Percentiles rank a stretch among this genome's conserved stretches.
Evolutionary conservation across 1,140 invertebrate genomes (phyloP).

Genomic region (Artemia franciscana): DNA sequence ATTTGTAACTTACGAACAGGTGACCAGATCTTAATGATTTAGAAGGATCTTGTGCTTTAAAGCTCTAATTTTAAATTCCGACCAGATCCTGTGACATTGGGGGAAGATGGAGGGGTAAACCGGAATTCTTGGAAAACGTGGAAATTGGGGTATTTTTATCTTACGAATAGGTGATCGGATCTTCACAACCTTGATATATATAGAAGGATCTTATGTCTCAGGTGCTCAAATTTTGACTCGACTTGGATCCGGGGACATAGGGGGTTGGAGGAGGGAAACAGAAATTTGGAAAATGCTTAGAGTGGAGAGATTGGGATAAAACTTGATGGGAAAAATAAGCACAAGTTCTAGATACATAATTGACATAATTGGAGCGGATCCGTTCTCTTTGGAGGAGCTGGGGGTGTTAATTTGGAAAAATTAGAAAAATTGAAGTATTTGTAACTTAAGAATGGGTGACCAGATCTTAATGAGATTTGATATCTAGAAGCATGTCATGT

Average conservation of each 20-base stretch:
- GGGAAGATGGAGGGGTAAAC: neutral
- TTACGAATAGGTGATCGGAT: neutral
- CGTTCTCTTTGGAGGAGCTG: neutral
- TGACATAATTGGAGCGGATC: neutral
- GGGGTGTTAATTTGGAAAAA: no score
- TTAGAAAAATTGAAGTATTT: no score
- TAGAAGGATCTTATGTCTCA: neutral
- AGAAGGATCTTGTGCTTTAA: neutral
- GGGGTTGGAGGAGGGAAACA: neutral
- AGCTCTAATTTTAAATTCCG: no score
- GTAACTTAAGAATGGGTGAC: no score
- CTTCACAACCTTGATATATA: no score
- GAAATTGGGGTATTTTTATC: no score
- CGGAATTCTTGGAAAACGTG: no score
- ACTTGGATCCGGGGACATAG: neutral
- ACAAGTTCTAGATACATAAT: neutral
- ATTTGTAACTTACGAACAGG: neutral
- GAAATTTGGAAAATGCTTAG: neutral
- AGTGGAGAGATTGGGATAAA: neutral
- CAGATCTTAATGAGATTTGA: no score
- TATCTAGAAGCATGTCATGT: no score
- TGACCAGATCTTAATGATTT: neutral
- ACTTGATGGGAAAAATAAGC: neutral
- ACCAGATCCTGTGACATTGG: no score
- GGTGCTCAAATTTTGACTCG: neutral